Conservation (phyloP, 2,888 invertebrate species). For the Biston betularia region DNA sequence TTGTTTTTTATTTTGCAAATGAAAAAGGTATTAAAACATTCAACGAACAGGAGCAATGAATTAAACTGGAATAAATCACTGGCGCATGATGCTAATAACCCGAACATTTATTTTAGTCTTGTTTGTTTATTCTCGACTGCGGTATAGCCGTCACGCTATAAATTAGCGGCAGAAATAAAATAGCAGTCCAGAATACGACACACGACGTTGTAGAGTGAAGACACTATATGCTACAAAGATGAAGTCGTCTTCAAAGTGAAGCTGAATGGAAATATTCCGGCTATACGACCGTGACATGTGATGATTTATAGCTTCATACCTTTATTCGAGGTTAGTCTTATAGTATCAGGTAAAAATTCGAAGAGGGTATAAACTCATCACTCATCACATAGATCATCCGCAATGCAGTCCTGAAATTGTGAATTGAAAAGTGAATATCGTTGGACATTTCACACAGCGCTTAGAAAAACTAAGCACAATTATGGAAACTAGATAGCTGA, state of each 20-base stretch:
- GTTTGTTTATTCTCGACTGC: conserved; percentile 50
- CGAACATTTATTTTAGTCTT: conserved; percentile 51
- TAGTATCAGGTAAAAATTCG: conserved; percentile 20
- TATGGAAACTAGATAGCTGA: too few species aligned
- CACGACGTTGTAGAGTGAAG: conserved; percentile 34
- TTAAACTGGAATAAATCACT: conserved; percentile 48
- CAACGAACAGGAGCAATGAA: conserved; percentile 25
- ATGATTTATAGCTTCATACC: conserved; percentile 31
- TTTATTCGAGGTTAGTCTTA: conserved; percentile 14
- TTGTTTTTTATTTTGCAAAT: conserved; percentile 8
- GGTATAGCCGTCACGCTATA: conserved; percentile 59
- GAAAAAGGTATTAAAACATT: conserved; percentile 12
- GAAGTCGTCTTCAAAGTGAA: conserved; percentile 41
- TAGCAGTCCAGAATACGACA: conserved; percentile 53
- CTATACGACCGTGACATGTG: conserved; percentile 28
- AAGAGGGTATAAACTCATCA: conserved; percentile 9
- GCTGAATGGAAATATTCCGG: conserved; percentile 25
- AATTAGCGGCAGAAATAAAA: conserved; percentile 76
- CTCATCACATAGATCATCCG: neutral
- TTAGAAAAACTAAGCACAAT: too few species aligned
- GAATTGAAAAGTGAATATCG: too few species aligned
- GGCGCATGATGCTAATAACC: conserved; percentile 48
- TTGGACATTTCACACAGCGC: too few species aligned
- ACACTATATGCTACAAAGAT: conserved; percentile 52
- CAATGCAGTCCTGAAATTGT: too few species aligned